Percentiles rank a stretch among this genome's conserved stretches.
phyloP scores from a whole-genome alignment of 2,888 invertebrate genomes.

The Pyrocoelia pectoralis region DNA sequence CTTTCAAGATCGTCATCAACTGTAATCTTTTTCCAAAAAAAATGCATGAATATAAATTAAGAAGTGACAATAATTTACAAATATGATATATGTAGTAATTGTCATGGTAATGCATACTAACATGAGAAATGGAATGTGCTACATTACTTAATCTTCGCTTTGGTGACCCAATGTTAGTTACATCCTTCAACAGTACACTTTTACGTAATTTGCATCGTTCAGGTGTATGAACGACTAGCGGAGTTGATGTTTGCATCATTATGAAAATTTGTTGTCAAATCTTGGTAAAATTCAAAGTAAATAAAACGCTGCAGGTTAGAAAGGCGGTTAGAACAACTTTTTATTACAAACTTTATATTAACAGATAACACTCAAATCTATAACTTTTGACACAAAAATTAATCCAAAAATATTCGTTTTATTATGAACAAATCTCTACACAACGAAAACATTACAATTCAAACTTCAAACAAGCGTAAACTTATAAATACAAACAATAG shows the following conservation, averaged over 20 bases:
- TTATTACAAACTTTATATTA: no score
- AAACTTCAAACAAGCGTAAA: no score
- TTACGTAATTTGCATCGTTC: slow-evolving; percentile 12
- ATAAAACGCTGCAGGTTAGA: neutral
- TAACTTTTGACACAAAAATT: no score
- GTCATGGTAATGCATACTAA: slow-evolving; percentile 2
- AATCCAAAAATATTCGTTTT: no score
- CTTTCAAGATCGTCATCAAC: slow-evolving; percentile 72
- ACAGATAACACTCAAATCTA: no score
- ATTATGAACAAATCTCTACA: no score
- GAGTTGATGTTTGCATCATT: slow-evolving; percentile 12
- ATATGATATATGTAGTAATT: neutral
- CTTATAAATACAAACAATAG: no score
- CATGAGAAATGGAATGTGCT: slow-evolving; percentile 7
- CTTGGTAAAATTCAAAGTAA: no score
- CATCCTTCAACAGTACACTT: slow-evolving; percentile 16
- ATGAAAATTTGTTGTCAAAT: no score
- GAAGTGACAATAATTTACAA: neutral
- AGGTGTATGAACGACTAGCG: neutral
- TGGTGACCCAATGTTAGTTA: slow-evolving; percentile 1
- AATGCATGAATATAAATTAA: neutral
- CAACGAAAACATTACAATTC: no score
- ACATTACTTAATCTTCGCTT: slow-evolving; percentile 13
- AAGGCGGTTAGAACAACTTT: neutral
- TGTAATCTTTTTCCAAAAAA: slow-evolving; percentile 51